Conservation (phyloP, 2,113 vertebrate species). For the Chloroceryle aenea region DNA sequence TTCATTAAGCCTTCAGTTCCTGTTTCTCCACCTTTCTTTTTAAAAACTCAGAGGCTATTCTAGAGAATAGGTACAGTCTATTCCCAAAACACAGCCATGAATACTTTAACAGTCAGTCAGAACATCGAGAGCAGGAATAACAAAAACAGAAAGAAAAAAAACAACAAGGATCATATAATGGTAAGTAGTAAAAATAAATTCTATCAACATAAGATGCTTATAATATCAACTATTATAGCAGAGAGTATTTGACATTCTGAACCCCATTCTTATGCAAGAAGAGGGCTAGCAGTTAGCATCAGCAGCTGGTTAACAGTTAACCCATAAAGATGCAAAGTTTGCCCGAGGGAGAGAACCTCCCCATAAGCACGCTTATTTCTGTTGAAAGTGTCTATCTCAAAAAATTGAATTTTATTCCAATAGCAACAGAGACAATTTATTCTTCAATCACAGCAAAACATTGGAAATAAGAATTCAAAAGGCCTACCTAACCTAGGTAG, state of each 20-base stretch:
- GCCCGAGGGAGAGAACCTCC: background rate
- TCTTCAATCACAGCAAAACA: background rate
- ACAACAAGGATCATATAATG: rapidly evolving
- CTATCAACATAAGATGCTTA: background rate
- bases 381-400: background rate
- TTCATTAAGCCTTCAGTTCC: background rate
- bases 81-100: background rate
- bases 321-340: background rate
- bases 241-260: background rate
- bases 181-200: background rate
- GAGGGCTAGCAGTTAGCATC: background rate
- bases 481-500: background rate
- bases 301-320: background rate
- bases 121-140: background rate
- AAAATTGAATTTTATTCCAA: background rate
- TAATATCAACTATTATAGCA: background rate
- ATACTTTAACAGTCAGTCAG: background rate
- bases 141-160: background rate
- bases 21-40: background rate
- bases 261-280: background rate
- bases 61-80: background rate
- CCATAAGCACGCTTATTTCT: background rate
- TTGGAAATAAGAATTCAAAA: background rate
- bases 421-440: background rate
- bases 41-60: background rate